Evolutionary conservation across 1,140 invertebrate species (phyloP), one percentile per base, ranked within the genome.

Genomic region (Drosophila bocki): DNA sequence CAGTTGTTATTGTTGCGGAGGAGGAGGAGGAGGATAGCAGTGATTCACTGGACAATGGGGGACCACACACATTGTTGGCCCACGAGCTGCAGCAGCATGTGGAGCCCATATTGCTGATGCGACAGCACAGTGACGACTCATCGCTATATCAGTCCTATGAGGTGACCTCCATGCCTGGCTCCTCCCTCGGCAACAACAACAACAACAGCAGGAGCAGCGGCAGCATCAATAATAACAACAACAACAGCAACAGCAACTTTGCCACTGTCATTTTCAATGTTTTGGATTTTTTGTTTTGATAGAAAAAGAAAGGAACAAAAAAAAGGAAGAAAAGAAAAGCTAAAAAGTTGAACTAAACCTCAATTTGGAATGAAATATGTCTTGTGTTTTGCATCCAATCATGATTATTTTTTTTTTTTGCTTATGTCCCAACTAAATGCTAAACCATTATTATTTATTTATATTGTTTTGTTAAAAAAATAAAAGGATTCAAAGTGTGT

Each of bases 181-280:
- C 29, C 33, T 39, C 19, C 26, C 42, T 22, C 26, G 17, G 15
- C 51, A 62, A 19, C 56, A 79, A 67, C 48, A 62, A 50, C 48
- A 68, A 51, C 41, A 64, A 39, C 54, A 60, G 64, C 54, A 79
- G 42, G 58, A 77, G 37, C 53, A 72, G 62, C 53, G 58, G 42
- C 60, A 80, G 48, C 45, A 61, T 37, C 47, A 74, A 44, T 61
- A 74, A 51, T 33, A 71, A 63, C 44, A 80, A 44, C 42, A 79
- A 65, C 69, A 88, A n/a, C n/a, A 71, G 60, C 44, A 80, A 75
- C 68, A 87, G 82, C 64, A 91, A 91, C 65, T 71, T 92, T 75
- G 87, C 85, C 67, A 92, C 74, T 54, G 82, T 92, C 54, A 81
- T 92, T 72, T 92, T 92, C 69, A 92, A 92, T 87, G 84, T 92